These are phyloP conservation scores for Dissostichus mawsoni DNA, from an alignment of 2,113 vertebrate species.

Conservation along the genomic window DNA sequence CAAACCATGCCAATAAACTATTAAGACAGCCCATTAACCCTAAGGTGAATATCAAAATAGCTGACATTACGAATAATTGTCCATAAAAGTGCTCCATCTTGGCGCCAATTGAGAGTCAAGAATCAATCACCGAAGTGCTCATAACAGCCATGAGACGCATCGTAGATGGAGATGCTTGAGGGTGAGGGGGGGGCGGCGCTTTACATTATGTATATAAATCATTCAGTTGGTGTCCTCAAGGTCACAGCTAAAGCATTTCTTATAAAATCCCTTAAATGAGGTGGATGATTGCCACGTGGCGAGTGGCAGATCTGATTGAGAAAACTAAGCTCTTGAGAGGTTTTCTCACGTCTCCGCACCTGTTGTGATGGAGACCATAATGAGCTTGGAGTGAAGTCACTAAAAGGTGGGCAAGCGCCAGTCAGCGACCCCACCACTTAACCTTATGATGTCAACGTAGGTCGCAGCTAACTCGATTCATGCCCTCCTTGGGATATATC, in stretches of 20 bases:
- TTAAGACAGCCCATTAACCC: constrained; percentile 47
- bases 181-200: constrained; percentile 1
- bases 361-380: constrained; percentile 41
- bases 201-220: constrained; percentile 49
- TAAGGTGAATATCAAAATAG: constrained; percentile 32
- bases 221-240: constrained; percentile 54
- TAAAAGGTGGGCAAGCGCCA: background rate
- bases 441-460: constrained; percentile 43
- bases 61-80: constrained; percentile 38
- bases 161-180: background rate
- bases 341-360: background rate
- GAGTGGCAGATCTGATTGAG: constrained; percentile 9
- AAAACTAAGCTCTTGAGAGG: background rate
- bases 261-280: constrained; percentile 37
- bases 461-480: constrained; percentile 50
- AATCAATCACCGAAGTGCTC: constrained; percentile 58
- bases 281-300: background rate
- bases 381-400: constrained; percentile 48
- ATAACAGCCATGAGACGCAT: constrained; percentile 54
- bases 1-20: constrained; percentile 28
- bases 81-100: constrained; percentile 40
- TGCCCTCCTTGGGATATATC: constrained; percentile 39
- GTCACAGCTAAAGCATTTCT: constrained; percentile 34
- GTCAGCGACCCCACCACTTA: constrained; percentile 29
- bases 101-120: constrained; percentile 46